Conservation (phyloP, 2,888 invertebrate species). For the Augiades crinisus region DNA sequence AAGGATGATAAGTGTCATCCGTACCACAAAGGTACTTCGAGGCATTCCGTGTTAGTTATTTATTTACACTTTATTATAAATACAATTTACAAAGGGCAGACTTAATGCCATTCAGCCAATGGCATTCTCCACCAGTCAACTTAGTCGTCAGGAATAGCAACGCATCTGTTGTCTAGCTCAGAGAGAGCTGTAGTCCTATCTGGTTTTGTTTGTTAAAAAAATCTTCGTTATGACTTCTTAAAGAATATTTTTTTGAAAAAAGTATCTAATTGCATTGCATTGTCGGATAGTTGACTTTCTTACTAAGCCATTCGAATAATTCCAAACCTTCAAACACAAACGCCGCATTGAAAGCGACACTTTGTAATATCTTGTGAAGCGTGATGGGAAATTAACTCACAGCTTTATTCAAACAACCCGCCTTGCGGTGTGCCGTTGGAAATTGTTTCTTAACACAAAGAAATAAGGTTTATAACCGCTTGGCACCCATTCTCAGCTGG, state of each 20-base stretch:
- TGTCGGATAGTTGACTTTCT: not conserved
- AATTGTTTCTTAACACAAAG: not conserved
- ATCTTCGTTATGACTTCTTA: too few relatives aligned
- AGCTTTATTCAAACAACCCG: not conserved
- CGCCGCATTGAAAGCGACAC: conserved; percentile 9
- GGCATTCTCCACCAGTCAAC: too few relatives aligned
- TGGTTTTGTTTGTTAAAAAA: too few relatives aligned
- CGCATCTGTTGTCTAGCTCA: too few relatives aligned
- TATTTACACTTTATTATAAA: too few relatives aligned
- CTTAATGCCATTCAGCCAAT: too few relatives aligned
- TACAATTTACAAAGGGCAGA: too few relatives aligned
- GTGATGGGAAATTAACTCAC: conserved; percentile 10
- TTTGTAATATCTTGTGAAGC: conserved; percentile 16
- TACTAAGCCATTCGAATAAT: not conserved
- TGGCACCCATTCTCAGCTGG: not conserved
- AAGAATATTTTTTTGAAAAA: not conserved
- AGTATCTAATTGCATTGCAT: not conserved
- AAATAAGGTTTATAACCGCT: not conserved
- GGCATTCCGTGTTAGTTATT: too few relatives aligned
- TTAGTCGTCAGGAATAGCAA: too few relatives aligned
- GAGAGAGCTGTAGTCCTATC: too few relatives aligned
- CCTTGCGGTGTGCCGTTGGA: not conserved
- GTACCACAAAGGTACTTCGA: too few relatives aligned
- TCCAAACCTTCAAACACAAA: conserved; percentile 2
- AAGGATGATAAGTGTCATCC: too few relatives aligned